Evolutionary conservation across 2,888 invertebrate species (phyloP).

Genomic region (Acrobasis consociella): DNA sequence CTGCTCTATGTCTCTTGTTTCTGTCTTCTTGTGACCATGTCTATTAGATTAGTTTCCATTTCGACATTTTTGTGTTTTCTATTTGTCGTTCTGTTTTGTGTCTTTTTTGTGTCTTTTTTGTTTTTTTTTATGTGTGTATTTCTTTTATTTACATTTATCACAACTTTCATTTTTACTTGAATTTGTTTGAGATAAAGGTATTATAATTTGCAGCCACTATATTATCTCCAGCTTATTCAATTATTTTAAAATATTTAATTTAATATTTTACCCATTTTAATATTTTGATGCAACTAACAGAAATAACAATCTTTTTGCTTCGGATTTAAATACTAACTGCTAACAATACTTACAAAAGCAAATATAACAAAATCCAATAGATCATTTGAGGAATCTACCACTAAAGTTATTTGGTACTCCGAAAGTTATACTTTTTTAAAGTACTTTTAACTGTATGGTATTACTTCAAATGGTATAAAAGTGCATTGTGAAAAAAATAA

Average conservation of each 20-base stretch:
- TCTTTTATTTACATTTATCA: not conserved
- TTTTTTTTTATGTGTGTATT: conserved; percentile 18
- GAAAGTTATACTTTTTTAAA: not conserved
- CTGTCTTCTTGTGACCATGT: conserved; percentile 44
- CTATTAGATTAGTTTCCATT: conserved; percentile 34
- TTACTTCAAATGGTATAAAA: conserved; percentile 1
- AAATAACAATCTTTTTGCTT: conserved; percentile 15
- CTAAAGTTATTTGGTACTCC: not conserved
- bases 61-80: conserved; percentile 31
- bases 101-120: conserved; percentile 18
- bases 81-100: conserved; percentile 24
- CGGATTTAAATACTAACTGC: not conserved
- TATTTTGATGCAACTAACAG: not conserved
- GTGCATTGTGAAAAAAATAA: conserved; percentile 10
- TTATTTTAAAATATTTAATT: not conserved
- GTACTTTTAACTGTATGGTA: not conserved
- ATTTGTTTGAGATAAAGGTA: not conserved
- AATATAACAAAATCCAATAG: not conserved
- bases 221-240: not conserved
- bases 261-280: not conserved
- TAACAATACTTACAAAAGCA: conserved; percentile 6
- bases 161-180: not conserved
- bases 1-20: conserved; percentile 47
- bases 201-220: not conserved
- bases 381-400: not conserved